Percentiles rank a stretch among this genome's conserved stretches.
phyloP scores from a whole-genome alignment of 2,113 vertebrate species.

The Desmodus rotundus region DNA sequence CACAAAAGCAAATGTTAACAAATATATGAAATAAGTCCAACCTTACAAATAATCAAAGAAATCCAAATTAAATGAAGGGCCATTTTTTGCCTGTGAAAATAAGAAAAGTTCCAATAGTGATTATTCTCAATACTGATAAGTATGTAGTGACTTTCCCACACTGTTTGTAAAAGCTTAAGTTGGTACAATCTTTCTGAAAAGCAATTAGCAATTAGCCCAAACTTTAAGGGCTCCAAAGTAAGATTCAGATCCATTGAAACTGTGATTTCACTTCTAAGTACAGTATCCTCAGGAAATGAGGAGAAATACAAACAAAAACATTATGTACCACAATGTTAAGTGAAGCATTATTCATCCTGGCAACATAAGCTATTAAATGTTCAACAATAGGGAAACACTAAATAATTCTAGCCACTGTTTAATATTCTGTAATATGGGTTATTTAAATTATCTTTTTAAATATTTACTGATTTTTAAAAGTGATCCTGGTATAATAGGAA shows the following conservation, averaged over 20 bases:
- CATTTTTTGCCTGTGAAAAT: neutral
- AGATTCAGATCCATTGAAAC: slow-evolving; percentile 5
- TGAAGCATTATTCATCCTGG: slow-evolving; percentile 3
- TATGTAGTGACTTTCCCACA: neutral
- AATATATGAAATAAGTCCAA: neutral
- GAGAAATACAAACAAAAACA: slow-evolving; percentile 23
- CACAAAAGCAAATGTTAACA: slow-evolving; percentile 1
- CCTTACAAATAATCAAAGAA: neutral
- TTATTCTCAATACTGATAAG: neutral
- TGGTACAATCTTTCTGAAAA: slow-evolving; percentile 15
- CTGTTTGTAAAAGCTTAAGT: slow-evolving; percentile 2
- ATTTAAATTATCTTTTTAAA: slow-evolving; percentile 27
- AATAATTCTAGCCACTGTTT: neutral
- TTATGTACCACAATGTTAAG: neutral
- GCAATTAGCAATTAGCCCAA: slow-evolving; percentile 15
- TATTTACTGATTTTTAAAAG: neutral
- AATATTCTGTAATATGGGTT: neutral
- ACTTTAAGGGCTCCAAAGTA: neutral
- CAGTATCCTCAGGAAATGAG: neutral
- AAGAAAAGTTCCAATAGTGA: neutral
- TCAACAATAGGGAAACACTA: slow-evolving; percentile 39
- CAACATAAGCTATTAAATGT: slow-evolving; percentile 7
- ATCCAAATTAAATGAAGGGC: neutral
- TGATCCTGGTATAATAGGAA: neutral
- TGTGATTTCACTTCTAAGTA: slow-evolving; percentile 10